Percentiles rank a stretch among this genome's conserved stretches.
These are phyloP conservation scores for Gandaritis pyraliata DNA, from an alignment of 2,888 invertebrate genomes.

Conservation along the genomic window DNA sequence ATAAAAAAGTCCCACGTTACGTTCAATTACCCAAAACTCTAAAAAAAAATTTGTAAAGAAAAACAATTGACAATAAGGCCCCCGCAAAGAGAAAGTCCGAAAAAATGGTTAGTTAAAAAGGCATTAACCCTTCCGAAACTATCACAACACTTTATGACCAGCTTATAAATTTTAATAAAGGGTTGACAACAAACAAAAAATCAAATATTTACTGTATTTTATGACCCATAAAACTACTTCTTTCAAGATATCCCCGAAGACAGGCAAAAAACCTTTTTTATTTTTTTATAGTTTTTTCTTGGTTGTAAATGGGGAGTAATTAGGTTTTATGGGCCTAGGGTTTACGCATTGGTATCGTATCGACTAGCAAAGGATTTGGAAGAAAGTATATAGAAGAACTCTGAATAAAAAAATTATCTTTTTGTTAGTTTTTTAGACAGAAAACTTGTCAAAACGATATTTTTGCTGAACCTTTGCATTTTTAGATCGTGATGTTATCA, in stretches of 20 bases:
- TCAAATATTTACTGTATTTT: slow-evolving; percentile 37
- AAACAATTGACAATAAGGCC: slow-evolving; percentile 4
- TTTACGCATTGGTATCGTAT: too few species aligned
- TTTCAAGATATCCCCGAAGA: slow-evolving; percentile 33
- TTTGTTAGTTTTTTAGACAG: too few species aligned
- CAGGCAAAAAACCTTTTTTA: slow-evolving; percentile 39
- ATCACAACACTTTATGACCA: slow-evolving; percentile 26
- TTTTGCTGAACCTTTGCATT: too few species aligned
- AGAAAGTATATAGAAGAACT: too few species aligned
- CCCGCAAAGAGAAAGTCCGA: slow-evolving; percentile 26
- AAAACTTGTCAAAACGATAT: too few species aligned
- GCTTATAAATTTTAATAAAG: slow-evolving; percentile 32
- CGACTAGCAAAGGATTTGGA: neutral
- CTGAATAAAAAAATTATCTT: too few species aligned
- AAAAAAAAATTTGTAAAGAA: neutral
- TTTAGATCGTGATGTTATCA: too few species aligned
- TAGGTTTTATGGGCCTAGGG: slow-evolving; percentile 19
- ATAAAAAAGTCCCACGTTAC: neutral
- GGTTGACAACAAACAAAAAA: slow-evolving; percentile 36
- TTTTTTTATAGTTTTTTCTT: slow-evolving; percentile 15
- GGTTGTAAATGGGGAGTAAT: neutral
- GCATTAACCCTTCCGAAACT: slow-evolving; percentile 21
- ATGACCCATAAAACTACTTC: slow-evolving; percentile 32
- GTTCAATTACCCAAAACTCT: neutral
- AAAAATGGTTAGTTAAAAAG: slow-evolving; percentile 1